Evolutionary conservation across 2,113 vertebrate genomes (phyloP), one percentile per base, ranked within the genome.

Genomic region (Salvelinus sp.): DNA sequence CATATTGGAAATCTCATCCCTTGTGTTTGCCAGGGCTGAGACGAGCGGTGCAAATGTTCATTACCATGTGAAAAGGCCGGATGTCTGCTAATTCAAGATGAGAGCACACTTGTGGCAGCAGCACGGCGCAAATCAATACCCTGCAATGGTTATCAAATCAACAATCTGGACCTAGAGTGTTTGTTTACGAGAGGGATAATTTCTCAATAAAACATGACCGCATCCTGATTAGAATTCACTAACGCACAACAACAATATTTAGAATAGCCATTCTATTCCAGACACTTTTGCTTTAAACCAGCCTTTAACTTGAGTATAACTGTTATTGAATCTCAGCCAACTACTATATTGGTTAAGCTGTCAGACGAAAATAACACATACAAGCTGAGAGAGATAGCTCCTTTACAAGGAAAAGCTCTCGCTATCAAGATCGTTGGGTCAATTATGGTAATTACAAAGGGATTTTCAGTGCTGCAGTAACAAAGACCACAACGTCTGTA

Each of bases 181-280:
- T 80, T 85, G 85, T 89, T 88, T 88, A 81, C 67, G 71, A 86
- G 86, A 62, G 87, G 86, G 91, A 89, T 90, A 87, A 90, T 91
- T 89, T 88, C 83, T 87, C 77, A 77, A 80, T 83, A 85, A 82
- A 89, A 89, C 83, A 88, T 67, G 79, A 85, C 86, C 87, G 83
- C 79, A 81, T 77, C 83, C 90, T 90, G 87, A 90, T 92, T 90
- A 89, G 81, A 85, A 86, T 88, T 85, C 82, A 79, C 84, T 75
- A 82, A 79, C 82, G 78, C 79, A 23, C 74, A 12, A 44, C 38
- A 44, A 44, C 38, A 38, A 12, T 81, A 83, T 78, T 81, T 80
- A 78, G 81, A 79, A 78, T 74, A 78, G 79, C 83, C 80, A 78
- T 84, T n/a, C 28, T 13, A 76, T 70, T 76, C 79, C 54, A 68